Base-by-base conservation (phyloP, 2,888 invertebrate species). In the Pardosa pseudoannulata region DNA sequence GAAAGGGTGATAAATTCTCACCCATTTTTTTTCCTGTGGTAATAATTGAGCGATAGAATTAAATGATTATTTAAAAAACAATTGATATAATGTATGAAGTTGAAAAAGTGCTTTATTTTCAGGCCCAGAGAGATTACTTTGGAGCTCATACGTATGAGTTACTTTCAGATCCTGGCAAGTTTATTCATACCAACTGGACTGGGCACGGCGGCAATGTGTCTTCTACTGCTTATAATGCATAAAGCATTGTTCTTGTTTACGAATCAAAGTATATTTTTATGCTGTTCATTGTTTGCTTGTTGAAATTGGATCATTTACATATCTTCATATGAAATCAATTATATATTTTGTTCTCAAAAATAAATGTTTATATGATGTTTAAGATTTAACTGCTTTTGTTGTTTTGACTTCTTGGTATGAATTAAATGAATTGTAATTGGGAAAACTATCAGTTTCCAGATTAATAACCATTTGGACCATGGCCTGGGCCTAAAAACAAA, bases 81-180 rank as follows among this genome's bases (percentile, higher is more conserved):
- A n/a, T n/a, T n/a, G n/a, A n/a, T n/a, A n/a, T n/a, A n/a, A n/a
- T n/a, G n/a, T n/a, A n/a, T n/a, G n/a, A n/a, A n/a, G n/a, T n/a
- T n/a, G n/a, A n/a, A n/a, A n/a, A n/a, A n/a, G n/a, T n/a, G n/a
- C n/a, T n/a, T n/a, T n/a, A n/a, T n/a, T n/a, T 83, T 82, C 92
- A 95, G 95, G 98, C 99, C 0, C 98, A 98, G 92, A 93, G 99
- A 46, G 99, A 99, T 92, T 99, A 98, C 92, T 99, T 99, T 91
- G 99, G 99, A 0, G 99, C 99, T 0, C 99, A 99, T 92, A 99
- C 99, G 0, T 99, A 99, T 91, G 98, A 99, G 92, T 92, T 98
- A 78, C 92, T 97, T 78, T 93, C 93, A 3, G 93, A 95, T 88
- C 98, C 98, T 65, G 98, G 98, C 2, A 94, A 94, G 89, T 98